Base-by-base conservation (phyloP, 30 jellyfish, hydroid and myxozoan genomes). In the Aurelia sp. region DNA sequence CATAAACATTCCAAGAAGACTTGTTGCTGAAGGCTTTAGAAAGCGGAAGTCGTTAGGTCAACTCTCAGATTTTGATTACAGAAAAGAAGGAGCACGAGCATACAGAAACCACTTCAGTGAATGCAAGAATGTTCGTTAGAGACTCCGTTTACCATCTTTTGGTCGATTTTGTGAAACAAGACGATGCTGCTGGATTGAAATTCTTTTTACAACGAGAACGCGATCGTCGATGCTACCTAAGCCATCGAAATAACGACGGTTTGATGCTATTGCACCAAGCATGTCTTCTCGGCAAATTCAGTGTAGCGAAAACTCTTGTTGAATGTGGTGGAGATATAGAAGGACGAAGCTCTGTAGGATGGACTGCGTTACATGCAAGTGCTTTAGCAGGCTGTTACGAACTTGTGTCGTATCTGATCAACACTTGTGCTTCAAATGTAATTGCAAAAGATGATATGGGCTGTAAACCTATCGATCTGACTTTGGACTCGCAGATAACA, bases 301-400 rank as follows among this genome's bases (percentile, higher is more conserved):
- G 66, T n/a, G 91, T 67, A 19, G 91, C 81, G 17, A 63, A 51
- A 38, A 66, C 75, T 5, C 74, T 90, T 21, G 72, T 90, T n/a
- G 91, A 84, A 35, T 61, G 88, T 61, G 97, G 97, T 18, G 87
- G 95, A 21, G 87, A 85, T 57, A 71, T 90, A 13, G 87, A 76
- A 59, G 67, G 74, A 9, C 78, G 88, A 38, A 90, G 97, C 68
- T 90, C 97, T 53, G 91, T 90, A 20, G 97, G 97, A 11, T 90
- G 97, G 97, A 90, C 91, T n/a, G 91, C 94, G 22, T 66, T 90
- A 7, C 97, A 90, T 55, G 97, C 97, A 19, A 94, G 88, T 40
- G 90, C 97, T 12, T 51, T 90, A 33, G 79, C 94, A 30, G 97
- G 97, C 20, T 22, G 76, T 53, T 70, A 24, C 67, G 90, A 75